These are phyloP conservation scores for Esox niger DNA, from an alignment of 2,113 vertebrate genomes.

Conservation along the genomic window DNA sequence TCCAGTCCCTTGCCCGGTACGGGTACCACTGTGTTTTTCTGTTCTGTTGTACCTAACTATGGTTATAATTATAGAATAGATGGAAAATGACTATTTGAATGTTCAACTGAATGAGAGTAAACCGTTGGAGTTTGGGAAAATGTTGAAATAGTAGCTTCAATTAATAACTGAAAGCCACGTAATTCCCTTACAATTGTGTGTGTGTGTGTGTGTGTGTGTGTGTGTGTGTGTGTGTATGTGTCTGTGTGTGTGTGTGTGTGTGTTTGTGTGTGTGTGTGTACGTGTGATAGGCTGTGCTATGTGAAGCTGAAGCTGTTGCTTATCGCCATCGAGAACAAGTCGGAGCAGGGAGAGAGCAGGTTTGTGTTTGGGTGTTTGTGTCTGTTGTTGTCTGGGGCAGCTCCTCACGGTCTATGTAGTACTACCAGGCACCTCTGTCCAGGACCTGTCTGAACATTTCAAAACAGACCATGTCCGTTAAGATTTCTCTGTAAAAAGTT, in stretches of 20 bases:
- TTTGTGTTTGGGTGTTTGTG: constrained; percentile 67
- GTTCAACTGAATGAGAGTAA: too few relatives aligned
- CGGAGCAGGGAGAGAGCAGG: constrained; percentile 96
- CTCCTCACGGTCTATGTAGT: too few relatives aligned
- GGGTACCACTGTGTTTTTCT: too few relatives aligned
- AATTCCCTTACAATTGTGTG: neutral
- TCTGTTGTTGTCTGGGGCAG: constrained; percentile 26
- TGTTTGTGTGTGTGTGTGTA: constrained; percentile 31
- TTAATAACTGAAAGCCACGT: too few relatives aligned
- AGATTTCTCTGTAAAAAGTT: too few relatives aligned
- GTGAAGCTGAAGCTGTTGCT: constrained; percentile 98
- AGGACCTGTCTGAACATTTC: neutral
- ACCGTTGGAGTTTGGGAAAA: too few relatives aligned
- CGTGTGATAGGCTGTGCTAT: constrained; percentile 88
- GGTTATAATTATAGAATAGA: too few relatives aligned
- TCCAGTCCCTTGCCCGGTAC: neutral
- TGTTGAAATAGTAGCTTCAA: too few relatives aligned
- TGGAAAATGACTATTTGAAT: too few relatives aligned
- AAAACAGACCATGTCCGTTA: constrained; percentile 39
- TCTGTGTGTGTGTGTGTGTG: constrained; percentile 25
- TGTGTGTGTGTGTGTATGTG: constrained; percentile 9
- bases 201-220: neutral
- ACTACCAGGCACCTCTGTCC: too few relatives aligned
- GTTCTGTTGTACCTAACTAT: too few relatives aligned
- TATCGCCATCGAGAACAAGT: constrained; percentile 99